phyloP scores from a whole-genome alignment of 1,140 invertebrate genomes.

The Tetramorium simillimum region DNA sequence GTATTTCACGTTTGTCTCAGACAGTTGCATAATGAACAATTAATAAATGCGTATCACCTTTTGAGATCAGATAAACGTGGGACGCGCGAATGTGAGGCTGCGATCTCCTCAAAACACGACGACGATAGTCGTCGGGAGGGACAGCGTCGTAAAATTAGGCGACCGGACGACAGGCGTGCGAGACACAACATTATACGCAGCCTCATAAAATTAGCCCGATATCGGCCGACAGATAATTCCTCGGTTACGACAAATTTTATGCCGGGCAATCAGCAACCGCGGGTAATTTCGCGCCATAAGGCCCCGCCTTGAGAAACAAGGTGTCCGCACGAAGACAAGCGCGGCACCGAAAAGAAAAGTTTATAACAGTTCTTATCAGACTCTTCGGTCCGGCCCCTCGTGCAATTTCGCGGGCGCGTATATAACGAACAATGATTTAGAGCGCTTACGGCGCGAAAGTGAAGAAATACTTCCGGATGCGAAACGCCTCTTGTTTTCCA shows the following conservation, averaged over 20 bases:
- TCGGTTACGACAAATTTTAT: constrained; percentile 63
- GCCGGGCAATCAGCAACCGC: constrained; percentile 34
- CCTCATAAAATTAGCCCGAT: constrained; percentile 53
- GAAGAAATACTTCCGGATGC: neutral
- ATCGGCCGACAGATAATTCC: constrained; percentile 53
- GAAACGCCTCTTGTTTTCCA: neutral
- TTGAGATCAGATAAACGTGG: neutral
- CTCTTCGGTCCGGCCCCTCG: neutral
- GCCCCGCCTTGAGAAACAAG: constrained; percentile 7
- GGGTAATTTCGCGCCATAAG: constrained; percentile 1
- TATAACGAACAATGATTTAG: constrained; percentile 42
- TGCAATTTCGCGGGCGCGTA: neutral
- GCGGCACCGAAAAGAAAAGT: constrained; percentile 31
- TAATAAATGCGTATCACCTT: neutral
- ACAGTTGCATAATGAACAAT: neutral
- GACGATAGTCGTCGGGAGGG: constrained; percentile 52
- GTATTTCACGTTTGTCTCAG: neutral
- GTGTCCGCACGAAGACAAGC: neutral
- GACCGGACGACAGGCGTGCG: constrained; percentile 27
- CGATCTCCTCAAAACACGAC: constrained; percentile 32
- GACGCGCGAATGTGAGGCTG: constrained; percentile 19
- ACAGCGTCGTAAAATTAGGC: constrained; percentile 74
- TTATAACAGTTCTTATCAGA: constrained; percentile 51
- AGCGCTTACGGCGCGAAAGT: neutral
- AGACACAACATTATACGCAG: constrained; percentile 34